Evolutionary conservation across 2,888 invertebrate species (phyloP).

Genomic region (Hypsopygia costalis): DNA sequence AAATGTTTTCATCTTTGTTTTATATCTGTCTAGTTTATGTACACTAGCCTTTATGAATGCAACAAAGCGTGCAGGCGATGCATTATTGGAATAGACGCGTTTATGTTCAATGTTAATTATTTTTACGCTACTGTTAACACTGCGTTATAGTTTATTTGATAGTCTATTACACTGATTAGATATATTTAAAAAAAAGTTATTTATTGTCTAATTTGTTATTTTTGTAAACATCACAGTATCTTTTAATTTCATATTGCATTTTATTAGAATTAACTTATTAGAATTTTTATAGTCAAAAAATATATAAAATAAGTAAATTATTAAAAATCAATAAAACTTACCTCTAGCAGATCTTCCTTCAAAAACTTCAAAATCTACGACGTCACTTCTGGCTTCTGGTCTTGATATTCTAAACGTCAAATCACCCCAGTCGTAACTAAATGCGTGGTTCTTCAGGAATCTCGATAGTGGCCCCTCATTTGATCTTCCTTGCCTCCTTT

Average conservation of each 20-base stretch:
- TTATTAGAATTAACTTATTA: too few species aligned
- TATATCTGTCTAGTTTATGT: neutral
- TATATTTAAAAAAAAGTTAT: too few species aligned
- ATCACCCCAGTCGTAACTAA: conserved; percentile 78
- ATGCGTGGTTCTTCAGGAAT: conserved; percentile 71
- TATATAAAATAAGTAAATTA: too few species aligned
- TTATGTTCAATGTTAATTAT: neutral
- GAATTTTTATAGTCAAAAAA: too few species aligned
- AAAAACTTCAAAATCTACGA: conserved; percentile 69
- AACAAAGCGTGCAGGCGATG: conserved; percentile 17
- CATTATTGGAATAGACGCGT: neutral
- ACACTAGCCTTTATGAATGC: conserved; percentile 11
- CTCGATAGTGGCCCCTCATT: conserved; percentile 56
- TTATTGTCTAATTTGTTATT: too few species aligned
- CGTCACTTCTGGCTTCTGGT: conserved; percentile 65
- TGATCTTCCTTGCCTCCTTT: conserved; percentile 54
- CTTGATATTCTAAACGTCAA: conserved; percentile 73
- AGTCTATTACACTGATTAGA: too few species aligned
- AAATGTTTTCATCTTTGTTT: too few species aligned
- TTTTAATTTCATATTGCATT: too few species aligned
- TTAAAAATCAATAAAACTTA: too few species aligned
- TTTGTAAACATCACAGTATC: too few species aligned
- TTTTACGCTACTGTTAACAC: neutral
- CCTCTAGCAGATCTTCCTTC: conserved; percentile 70
- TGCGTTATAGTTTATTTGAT: neutral